Base-by-base conservation (phyloP, 2,113 vertebrate genomes). In the Ceyx cyanopectus region DNA sequence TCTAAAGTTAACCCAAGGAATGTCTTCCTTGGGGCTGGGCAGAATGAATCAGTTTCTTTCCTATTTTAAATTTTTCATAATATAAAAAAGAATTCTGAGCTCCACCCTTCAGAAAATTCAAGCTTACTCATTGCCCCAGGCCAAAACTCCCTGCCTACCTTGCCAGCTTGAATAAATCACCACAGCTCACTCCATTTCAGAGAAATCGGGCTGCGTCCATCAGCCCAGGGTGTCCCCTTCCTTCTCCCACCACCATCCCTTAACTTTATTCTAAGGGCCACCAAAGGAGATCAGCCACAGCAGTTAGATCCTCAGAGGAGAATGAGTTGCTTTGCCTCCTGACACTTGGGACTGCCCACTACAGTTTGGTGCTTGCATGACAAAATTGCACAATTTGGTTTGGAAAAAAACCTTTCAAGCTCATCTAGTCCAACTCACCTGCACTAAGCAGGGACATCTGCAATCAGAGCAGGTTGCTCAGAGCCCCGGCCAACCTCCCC, bases 21-120 rank as follows among this genome's bases (percentile, higher is more conserved):
- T 80, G 56, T 66, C 73, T 72, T 92, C 87, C 90, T 76, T 1
- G 3, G 69, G 90, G 86, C 74, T 62, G 69, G 83, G 48, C 37
- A 72, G 82, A 62, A 62, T 94, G 74, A 92, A 84, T 90, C 90
- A 81, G 74, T 87, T 80, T 87, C 74, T 87, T 73, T 92, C 24
- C 69, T 83, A 41, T 61, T 94, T 89, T 69, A 61, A 77, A 75
- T 77, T 90, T 73, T 85, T 70, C 79, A 84, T 68, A 58, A 48
- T 67, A 67, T n/a, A 51, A 80, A 76, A 40, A 72, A 63, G 58
- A 90, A 92, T 80, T 62, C 37, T 37, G 69, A 87, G 69, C 69
- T 84, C 90, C 90, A 90, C 87, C 87, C 93, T 77, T 51, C 46
- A 84, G 78, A 92, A 92, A 77, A 67, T 72, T 67, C 7, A 72